These are phyloP conservation scores for Trachelus tabidus DNA, from an alignment of 2,888 invertebrate species.

Conservation along the genomic window DNA sequence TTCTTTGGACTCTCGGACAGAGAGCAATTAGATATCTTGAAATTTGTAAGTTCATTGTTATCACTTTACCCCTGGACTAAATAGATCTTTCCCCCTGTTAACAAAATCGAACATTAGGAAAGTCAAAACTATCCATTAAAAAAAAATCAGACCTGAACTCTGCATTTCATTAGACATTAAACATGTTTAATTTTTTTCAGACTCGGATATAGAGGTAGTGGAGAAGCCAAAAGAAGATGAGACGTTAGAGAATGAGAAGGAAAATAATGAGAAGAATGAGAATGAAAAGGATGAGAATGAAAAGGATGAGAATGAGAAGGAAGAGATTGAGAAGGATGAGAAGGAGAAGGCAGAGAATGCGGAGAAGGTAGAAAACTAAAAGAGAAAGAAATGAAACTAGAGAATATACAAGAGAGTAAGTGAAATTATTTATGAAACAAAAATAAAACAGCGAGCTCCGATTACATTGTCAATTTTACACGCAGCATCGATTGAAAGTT, in stretches of 20 bases:
- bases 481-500: neutral
- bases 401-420: neutral
- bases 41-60: neutral
- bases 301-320: constrained; percentile 7
- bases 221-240: constrained; percentile 47
- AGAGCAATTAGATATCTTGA: neutral
- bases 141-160: neutral
- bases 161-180: neutral
- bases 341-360: constrained; percentile 9
- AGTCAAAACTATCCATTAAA: neutral
- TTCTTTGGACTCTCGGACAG: neutral
- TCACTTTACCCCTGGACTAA: neutral
- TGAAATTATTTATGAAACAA: neutral
- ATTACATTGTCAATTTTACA: neutral
- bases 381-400: neutral
- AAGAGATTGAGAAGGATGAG: constrained; percentile 24
- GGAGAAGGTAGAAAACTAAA: neutral
- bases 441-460: neutral
- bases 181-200: constrained; percentile 26
- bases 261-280: constrained; percentile 13
- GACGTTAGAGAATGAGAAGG: neutral
- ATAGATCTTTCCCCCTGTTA: neutral
- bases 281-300: too few species aligned
- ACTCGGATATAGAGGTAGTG: constrained; percentile 62
- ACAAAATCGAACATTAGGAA: neutral